Evolutionary conservation across 2,888 invertebrate species (phyloP), one percentile per base, ranked within the genome.

Genomic region (Lasioglossum marginatum): DNA sequence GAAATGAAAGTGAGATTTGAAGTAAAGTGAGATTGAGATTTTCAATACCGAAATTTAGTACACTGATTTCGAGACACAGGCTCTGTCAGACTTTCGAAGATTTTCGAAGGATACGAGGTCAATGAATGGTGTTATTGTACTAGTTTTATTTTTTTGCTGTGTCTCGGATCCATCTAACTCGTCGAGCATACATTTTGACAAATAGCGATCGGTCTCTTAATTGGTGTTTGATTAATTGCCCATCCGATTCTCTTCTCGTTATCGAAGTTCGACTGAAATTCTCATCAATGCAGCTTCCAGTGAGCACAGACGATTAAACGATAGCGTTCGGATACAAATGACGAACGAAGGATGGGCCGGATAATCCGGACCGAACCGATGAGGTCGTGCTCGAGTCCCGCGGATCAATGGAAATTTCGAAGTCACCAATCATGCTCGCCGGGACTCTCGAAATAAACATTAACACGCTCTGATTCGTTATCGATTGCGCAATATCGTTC

Each of bases 331-430:
- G 82, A 80, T 82, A 82, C 73, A 63, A 75, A 72, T 45, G 83
- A 82, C 79, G 83, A 82, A 86, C 75, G 88, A 82, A 76, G 76
- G 66, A 68, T 52, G 37, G 37, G 40, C 76, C 52, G 78, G 75
- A 80, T 86, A 88, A 88, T 88, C 79, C 74, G 75, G 73, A 79
- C 79, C 80, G 80, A 52, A 73, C 79, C 79, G 70, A 40, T 31
- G 66, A 73, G 73, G 48, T 73, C 73, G 48, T 66, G 73, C 52
- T 79, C 71, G 43, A 60, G 52, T 31, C 48, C 48, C 48, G 14
- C 40, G 78, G 34, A 78, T 71, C 71, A 48, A 45, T 45, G 40
- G 71, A 76, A 71, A 83, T 80, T 83, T 82, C 74, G 77, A 40
- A n/a, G 40, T 40, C 57, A 68, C 37, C 73, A 73, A 83, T 81